Evolutionary conservation across 2,797 vertebrate genomes (phyloP), one percentile per base, ranked within the genome.

Genomic region (Anguilla anguilla): DNA sequence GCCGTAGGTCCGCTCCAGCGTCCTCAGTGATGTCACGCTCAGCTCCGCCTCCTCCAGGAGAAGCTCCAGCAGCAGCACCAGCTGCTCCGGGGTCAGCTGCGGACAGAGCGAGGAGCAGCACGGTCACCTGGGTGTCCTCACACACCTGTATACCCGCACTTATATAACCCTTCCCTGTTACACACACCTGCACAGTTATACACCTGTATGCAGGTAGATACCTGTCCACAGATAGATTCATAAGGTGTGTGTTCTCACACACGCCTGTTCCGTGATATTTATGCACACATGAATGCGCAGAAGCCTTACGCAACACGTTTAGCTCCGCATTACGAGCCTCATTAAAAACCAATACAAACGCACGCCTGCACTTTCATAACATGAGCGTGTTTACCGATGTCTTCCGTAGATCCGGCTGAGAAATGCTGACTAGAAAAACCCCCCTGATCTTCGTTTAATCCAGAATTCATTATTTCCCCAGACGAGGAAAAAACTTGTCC

Each of bases 1-100:
- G 88, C 77, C 77, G 94, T 98, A 99, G 0, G 94, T 96, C 87
- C 90, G 95, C 92, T 97, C 93, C 74, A 99, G 95, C 86, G 90
- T 81, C 0, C 87, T 94, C 87, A 99, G 89, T 1, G 91, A 94
- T 84, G 91, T 91, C 87, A 90, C 90, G 72, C 93, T 96, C 85
- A 99, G 91, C 0, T 95, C 95, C 83, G 95, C 94, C 95, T 97
- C 96, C 87, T 99, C 97, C 77, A 99, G 93, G 46, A 99, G 96
- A 86, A 90, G 94, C 91, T 99, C 98, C 95, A 99, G 92, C 91
- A 99, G 97, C 95, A 99, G 95, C 90, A 99, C 94, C 81, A 99
- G 93, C 95, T 99, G 97, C 89, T 98, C 98, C 28, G 97, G 95
- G 89, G 95, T 96, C 95, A 99, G 93, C 98, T 99, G 94, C 49